Conservation (phyloP, 2,888 invertebrate genomes). For the Diabrotica balteata region DNA sequence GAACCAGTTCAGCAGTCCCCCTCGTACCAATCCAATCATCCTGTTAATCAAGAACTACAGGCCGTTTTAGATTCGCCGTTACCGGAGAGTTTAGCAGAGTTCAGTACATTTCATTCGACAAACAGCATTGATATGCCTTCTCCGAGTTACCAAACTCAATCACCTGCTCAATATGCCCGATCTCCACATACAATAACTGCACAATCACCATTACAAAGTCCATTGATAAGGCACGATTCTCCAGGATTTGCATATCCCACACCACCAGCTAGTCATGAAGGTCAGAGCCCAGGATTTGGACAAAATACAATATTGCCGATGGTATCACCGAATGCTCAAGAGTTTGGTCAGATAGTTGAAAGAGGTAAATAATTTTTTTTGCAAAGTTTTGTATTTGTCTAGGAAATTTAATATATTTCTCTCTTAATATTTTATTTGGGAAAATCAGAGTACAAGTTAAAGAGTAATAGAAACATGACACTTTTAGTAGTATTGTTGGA, state of each 20-base stretch:
- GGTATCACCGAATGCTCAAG: slow-evolving; percentile 60
- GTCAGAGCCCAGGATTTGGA: slow-evolving; percentile 69
- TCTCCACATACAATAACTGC: slow-evolving; percentile 61
- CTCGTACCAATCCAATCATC: slow-evolving; percentile 58
- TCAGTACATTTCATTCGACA: slow-evolving; percentile 77
- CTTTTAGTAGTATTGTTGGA: no score
- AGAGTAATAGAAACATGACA: no score
- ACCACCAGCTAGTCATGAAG: slow-evolving; percentile 87
- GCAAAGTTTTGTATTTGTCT: not conserved
- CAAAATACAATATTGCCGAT: slow-evolving; percentile 58
- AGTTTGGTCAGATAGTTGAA: slow-evolving; percentile 55
- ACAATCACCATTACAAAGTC: slow-evolving; percentile 71
- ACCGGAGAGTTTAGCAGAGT: slow-evolving; percentile 82
- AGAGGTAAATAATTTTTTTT: slow-evolving; percentile 46
- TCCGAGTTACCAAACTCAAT: slow-evolving; percentile 58
- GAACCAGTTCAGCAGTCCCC: slow-evolving; percentile 64
- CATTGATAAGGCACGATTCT: slow-evolving; percentile 69
- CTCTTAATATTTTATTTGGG: no score
- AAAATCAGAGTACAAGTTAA: no score
- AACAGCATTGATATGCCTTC: slow-evolving; percentile 59
- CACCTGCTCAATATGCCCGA: slow-evolving; percentile 56
- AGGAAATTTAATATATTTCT: not conserved
- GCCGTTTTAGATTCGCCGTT: slow-evolving; percentile 79
- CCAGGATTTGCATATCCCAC: slow-evolving; percentile 85
- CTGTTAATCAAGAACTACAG: slow-evolving; percentile 76